A percentile compares a stretch with the other conserved stretches of the same genome.
Evolutionary conservation across 2,113 vertebrate species (phyloP).

Genomic region (Zosterops borbonicus): DNA sequence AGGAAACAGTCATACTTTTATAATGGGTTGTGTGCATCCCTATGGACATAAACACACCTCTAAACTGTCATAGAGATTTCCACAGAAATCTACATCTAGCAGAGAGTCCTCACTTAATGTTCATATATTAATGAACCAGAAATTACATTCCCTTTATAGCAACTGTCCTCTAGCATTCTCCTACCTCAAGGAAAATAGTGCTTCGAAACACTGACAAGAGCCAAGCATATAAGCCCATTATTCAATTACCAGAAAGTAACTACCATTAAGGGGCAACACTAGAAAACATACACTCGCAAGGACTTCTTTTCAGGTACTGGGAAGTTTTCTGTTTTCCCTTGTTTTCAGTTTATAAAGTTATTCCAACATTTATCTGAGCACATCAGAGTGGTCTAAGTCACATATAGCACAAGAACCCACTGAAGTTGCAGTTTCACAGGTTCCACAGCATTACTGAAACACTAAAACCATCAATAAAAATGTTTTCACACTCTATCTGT

Average conservation of each 20-base stretch:
- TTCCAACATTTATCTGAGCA: background rate
- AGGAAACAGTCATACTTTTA: background rate
- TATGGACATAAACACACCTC: background rate
- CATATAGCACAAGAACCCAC: rapidly evolving
- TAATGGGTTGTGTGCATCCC: background rate
- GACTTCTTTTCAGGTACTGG: background rate
- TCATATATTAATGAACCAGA: background rate
- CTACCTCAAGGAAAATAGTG: background rate
- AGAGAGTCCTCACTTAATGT: background rate
- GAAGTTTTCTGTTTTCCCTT: background rate
- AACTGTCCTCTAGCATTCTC: background rate
- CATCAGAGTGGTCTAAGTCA: background rate
- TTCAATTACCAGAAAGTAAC: conserved; percentile 16
- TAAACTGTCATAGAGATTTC: background rate
- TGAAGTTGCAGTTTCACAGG: background rate
- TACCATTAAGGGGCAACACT: background rate
- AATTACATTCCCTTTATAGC: background rate
- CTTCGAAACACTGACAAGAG: conserved; percentile 20
- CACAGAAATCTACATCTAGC: background rate
- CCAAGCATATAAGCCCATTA: background rate
- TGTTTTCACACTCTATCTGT: background rate
- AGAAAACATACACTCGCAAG: background rate
- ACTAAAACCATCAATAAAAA: background rate
- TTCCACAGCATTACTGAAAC: background rate
- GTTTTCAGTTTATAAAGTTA: conserved; percentile 2